Evolutionary conservation across 2,888 invertebrate genomes (phyloP).

Genomic region (Heterodera filipjevi): DNA sequence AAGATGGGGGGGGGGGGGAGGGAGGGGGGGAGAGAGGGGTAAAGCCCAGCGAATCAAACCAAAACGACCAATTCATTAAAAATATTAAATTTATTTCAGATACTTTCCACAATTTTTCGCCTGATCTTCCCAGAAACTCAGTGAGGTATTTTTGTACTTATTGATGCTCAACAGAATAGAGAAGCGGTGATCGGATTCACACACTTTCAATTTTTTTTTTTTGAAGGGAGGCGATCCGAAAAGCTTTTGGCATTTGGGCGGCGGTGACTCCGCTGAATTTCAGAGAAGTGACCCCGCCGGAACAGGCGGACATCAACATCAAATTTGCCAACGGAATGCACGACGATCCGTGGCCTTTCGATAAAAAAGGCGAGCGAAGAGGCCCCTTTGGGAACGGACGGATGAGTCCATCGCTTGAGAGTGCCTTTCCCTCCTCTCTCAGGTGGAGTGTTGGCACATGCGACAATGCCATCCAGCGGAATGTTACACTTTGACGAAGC

Average conservation of each 20-base stretch:
- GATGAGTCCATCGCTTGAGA: too few species aligned
- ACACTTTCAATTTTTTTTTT: too few species aligned
- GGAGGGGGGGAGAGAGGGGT: too few species aligned
- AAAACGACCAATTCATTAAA: too few species aligned
- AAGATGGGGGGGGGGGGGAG: too few species aligned
- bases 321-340: conserved; percentile 58
- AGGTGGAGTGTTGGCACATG: conserved; percentile 64
- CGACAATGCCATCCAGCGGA: conserved; percentile 63
- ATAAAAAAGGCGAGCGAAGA: conserved; percentile 50
- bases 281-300: conserved; percentile 51
- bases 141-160: conserved; percentile 40
- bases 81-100: too few species aligned
- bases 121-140: conserved; percentile 54
- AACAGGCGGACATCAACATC: conserved; percentile 53
- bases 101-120: conserved; percentile 55
- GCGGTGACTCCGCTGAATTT: conserved; percentile 54
- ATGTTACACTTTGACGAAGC: conserved; percentile 62
- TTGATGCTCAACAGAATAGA: background rate
- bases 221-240: conserved; percentile 53
- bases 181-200: background rate
- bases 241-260: conserved; percentile 59
- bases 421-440: conserved; percentile 5
- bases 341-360: conserved; percentile 64
- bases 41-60: too few species aligned
- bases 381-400: too few species aligned